A percentile compares a stretch with the other conserved stretches of the same genome.
Conservation (phyloP, 2,797 vertebrate species). For the Pantherophis vulpinus region DNA sequence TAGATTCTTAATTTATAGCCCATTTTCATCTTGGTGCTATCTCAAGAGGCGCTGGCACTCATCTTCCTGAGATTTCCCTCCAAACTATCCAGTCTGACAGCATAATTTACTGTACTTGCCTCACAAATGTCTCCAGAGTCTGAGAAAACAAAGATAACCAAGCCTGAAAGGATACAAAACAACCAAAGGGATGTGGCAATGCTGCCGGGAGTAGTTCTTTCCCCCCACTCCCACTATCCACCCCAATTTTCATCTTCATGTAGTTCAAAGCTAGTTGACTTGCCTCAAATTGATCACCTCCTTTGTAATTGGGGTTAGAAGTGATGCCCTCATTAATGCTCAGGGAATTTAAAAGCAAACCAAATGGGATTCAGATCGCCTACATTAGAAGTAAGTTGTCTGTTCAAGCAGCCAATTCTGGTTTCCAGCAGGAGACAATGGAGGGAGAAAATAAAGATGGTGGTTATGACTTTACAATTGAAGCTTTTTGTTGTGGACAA, state of each 20-base stretch:
- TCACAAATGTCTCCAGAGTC: constrained; percentile 30
- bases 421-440: background rate
- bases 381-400: background rate
- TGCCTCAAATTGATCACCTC: background rate
- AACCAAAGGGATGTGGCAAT: background rate
- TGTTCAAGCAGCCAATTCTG: background rate
- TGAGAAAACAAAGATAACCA: constrained; percentile 35
- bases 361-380: background rate
- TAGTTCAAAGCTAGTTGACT: background rate
- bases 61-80: constrained; percentile 38
- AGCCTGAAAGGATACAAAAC: constrained; percentile 23
- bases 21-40: constrained; percentile 36
- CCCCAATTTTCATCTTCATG: background rate
- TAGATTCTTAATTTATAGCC: constrained; percentile 51
- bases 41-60: constrained; percentile 28
- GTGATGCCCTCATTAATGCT: background rate
- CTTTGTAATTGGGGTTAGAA: background rate
- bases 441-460: background rate
- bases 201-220: background rate
- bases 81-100: constrained; percentile 26
- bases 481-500: background rate
- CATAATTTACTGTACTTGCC: constrained; percentile 41
- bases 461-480: background rate
- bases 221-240: background rate
- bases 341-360: background rate